A percentile compares a stretch with the other conserved stretches of the same genome.
Evolutionary conservation across 2,888 invertebrate genomes (phyloP).

Genomic region (Dendrolimus pini): DNA sequence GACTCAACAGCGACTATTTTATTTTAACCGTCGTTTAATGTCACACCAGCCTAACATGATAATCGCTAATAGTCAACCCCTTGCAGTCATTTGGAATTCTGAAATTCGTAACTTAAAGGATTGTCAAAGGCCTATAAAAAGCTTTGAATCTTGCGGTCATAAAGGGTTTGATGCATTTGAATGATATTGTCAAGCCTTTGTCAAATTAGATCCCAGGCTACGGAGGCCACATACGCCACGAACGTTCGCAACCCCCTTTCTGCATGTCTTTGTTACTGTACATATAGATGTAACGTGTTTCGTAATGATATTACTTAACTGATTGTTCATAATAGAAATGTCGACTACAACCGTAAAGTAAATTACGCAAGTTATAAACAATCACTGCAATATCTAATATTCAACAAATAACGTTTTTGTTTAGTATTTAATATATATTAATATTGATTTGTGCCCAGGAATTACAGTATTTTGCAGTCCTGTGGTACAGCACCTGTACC

Average conservation of each 20-base stretch:
- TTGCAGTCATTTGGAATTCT: not conserved
- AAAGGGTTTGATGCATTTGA: slow-evolving; percentile 14
- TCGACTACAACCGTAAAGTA: too few species aligned
- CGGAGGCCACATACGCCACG: slow-evolving; percentile 45
- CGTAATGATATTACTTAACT: not conserved
- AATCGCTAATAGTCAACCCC: not conserved
- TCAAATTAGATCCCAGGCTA: slow-evolving; percentile 41
- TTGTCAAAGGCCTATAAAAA: not conserved
- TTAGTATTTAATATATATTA: too few species aligned
- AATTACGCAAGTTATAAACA: too few species aligned
- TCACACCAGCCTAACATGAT: too few species aligned
- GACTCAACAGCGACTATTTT: too few species aligned
- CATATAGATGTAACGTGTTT: slow-evolving; percentile 61
- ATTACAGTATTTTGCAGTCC: too few species aligned
- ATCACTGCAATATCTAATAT: too few species aligned
- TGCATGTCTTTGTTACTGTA: slow-evolving; percentile 65
- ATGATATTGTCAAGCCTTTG: slow-evolving; percentile 41
- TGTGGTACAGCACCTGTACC: too few species aligned
- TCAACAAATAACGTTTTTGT: too few species aligned
- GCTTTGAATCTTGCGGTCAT: not conserved
- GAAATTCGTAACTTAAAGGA: not conserved
- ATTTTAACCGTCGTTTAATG: too few species aligned
- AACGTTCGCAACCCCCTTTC: slow-evolving; percentile 75
- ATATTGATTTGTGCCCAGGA: too few species aligned
- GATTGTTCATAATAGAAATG: too few species aligned